A percentile compares a stretch with the other conserved stretches of the same genome.
Evolutionary conservation across 2,797 vertebrate species (phyloP).

Genomic region (Hozukius guyotensis): DNA sequence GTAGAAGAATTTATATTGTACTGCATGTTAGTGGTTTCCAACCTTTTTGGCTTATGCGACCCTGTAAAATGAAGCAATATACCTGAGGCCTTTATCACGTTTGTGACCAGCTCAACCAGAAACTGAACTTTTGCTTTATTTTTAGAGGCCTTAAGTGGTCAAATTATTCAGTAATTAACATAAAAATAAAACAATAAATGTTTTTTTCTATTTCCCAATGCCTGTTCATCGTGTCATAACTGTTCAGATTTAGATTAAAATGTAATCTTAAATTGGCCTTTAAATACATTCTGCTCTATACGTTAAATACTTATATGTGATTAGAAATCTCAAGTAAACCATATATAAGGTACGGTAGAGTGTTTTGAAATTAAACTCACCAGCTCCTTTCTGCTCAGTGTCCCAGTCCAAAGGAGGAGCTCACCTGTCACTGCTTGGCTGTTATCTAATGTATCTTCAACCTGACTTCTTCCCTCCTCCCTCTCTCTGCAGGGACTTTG

Average conservation of each 20-base stretch:
- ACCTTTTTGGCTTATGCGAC: neutral
- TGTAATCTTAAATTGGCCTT: neutral
- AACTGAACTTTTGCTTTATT: neutral
- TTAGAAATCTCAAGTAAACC: neutral
- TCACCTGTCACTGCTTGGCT: conserved; percentile 52
- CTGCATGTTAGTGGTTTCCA: neutral
- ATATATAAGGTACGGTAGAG: no score
- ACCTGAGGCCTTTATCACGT: neutral
- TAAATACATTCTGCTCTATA: neutral
- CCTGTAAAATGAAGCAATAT: neutral
- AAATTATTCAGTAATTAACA: neutral
- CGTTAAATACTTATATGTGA: neutral
- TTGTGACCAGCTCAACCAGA: neutral
- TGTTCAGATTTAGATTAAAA: neutral
- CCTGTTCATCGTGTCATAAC: neutral
- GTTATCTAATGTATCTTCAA: conserved; percentile 73
- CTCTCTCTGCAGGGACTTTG: conserved; percentile 85
- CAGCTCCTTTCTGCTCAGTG: conserved; percentile 60
- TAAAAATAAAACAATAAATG: neutral
- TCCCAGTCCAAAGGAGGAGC: conserved; percentile 55
- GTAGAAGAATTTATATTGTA: neutral
- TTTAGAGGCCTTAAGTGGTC: neutral
- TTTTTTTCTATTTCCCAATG: neutral
- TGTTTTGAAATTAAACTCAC: conserved; percentile 67
- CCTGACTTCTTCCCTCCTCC: conserved; percentile 46